Evolutionary conservation across 2,113 vertebrate species (phyloP), one percentile per base, ranked within the genome.

Genomic region (Phoxinus phoxinus): DNA sequence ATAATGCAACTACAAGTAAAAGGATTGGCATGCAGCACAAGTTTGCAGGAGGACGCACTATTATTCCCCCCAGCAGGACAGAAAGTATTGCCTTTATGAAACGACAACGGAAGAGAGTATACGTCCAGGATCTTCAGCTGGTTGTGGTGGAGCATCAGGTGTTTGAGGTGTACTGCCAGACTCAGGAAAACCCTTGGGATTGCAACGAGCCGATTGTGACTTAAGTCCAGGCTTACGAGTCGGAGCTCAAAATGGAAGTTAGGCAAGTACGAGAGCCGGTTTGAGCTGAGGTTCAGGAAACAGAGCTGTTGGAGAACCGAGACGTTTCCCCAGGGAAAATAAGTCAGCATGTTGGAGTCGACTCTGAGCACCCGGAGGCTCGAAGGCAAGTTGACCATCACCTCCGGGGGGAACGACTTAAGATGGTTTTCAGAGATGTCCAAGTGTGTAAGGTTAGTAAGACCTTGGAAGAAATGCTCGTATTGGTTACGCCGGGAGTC

Each of bases 1-100:
- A 94, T 94, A 32, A 93, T 89, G 3, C 96, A 97, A 81, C 94
- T 93, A 4, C 96, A 97, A 73, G 86, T 94, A 71, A 97, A 95
- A 0, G 94, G 95, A 87, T 97, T 97, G 15, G 25, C 84, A 1
- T 95, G 93, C 35, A 97, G 91, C 0, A 94, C 94, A 5, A 97
- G 92, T 6, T 56, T 59, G 1, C 86, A 87, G 13, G 80, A 83
- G 17, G 41, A 78, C 30, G 4, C 13, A 30, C 86, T 74, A 65
- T 58, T 76, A 51, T 83, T 46, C 32, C 44, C 44, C 61, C 1
- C 35, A 81, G 44, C 27, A 25, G 71, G 3, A 63, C 82, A 86
- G 6, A 73, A 51, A 23, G 44, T 51, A 25, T 87, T 92, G 3
- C 46, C 32, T 1, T 88, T 91, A 73, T 85, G 87, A 30, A 95